phyloP scores from a whole-genome alignment of 2,113 vertebrate genomes.

The Nanger granti region DNA sequence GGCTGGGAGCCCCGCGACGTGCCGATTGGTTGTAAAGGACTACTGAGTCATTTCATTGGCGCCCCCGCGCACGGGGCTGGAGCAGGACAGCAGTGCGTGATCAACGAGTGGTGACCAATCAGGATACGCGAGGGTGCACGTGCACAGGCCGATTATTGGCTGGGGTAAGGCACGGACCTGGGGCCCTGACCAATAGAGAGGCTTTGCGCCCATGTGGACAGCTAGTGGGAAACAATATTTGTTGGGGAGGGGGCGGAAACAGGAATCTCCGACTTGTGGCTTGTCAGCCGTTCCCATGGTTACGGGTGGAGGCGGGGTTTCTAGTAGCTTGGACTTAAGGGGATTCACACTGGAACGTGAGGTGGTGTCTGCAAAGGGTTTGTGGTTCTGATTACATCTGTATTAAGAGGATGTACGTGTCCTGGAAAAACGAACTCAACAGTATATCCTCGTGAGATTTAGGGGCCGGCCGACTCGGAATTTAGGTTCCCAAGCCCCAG shows the following conservation, averaged over 20 bases:
- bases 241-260: neutral
- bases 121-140: conserved; percentile 50
- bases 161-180: neutral
- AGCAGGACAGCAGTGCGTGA: conserved; percentile 71
- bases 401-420: neutral
- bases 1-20: neutral
- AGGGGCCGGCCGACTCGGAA: neutral
- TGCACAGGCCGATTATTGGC: conserved; percentile 74
- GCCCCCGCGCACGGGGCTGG: neutral
- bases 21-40: conserved; percentile 42
- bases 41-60: conserved; percentile 52
- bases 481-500: neutral
- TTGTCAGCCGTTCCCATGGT: conserved; percentile 39
- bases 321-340: rapidly evolving
- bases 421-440: neutral
- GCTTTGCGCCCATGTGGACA: conserved; percentile 74
- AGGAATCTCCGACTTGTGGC: rapidly evolving
- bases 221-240: conserved; percentile 73
- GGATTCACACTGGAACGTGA: rapidly evolving
- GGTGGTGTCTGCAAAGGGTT: neutral
- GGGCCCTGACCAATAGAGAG: conserved; percentile 53
- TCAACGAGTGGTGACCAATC: conserved; percentile 60
- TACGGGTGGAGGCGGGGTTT: conserved; percentile 32
- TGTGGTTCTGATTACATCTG: neutral
- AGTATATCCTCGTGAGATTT: neutral